These are phyloP conservation scores for Drosophila macrospina DNA, from an alignment of 2,888 invertebrate species.

Conservation along the genomic window DNA sequence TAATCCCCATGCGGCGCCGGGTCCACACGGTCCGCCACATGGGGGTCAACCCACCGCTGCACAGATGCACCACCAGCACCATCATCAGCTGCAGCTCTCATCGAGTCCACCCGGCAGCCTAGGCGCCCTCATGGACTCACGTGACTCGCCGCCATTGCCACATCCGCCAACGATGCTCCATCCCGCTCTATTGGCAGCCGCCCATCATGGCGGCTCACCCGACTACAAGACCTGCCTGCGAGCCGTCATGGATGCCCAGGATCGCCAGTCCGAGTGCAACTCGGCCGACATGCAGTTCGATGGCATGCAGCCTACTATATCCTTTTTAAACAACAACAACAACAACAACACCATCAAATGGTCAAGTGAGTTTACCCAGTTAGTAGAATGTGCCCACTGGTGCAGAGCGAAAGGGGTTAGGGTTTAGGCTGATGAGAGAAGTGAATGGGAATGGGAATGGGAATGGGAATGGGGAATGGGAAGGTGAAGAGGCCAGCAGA, in stretches of 20 bases:
- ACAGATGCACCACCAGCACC: constrained; percentile 83
- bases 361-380: constrained; percentile 71
- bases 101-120: constrained; percentile 87
- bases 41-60: constrained; percentile 85
- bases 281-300: constrained; percentile 95
- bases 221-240: constrained; percentile 90
- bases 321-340: constrained; percentile 89
- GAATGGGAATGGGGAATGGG: too few relatives aligned
- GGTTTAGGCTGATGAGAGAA: not conserved
- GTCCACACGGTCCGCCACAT: constrained; percentile 85
- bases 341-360: constrained; percentile 52
- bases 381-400: constrained; percentile 35
- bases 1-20: constrained; percentile 87
- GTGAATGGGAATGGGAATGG: not conserved
- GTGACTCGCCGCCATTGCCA: constrained; percentile 93
- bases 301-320: constrained; percentile 97
- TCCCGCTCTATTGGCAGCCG: constrained; percentile 93
- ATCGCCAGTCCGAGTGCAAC: constrained; percentile 95
- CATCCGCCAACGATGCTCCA: constrained; percentile 94
- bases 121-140: constrained; percentile 88
- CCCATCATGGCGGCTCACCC: constrained; percentile 92
- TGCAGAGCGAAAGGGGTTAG: constrained; percentile 33
- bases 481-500: too few relatives aligned
- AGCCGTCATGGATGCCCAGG: constrained; percentile 92
- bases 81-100: constrained; percentile 83